phyloP scores from a whole-genome alignment of 1,140 invertebrate species.

The Panulirus ornatus region DNA sequence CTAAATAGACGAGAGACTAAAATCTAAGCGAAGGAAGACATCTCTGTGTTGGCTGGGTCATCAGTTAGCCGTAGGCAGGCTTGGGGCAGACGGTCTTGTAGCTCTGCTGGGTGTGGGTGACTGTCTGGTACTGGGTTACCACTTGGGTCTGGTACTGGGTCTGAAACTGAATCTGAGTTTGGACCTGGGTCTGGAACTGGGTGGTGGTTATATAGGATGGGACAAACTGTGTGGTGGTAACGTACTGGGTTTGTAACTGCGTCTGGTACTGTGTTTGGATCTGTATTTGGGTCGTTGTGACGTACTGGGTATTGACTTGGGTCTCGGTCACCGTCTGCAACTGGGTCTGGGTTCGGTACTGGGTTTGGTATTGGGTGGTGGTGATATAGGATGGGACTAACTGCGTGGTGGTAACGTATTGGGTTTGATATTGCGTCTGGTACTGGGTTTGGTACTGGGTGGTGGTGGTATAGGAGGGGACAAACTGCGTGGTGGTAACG shows the following conservation, averaged over 20 bases:
- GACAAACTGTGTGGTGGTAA: background rate
- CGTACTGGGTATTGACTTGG: background rate
- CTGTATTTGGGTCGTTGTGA: background rate
- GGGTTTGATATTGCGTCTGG: background rate
- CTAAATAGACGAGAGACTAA: too few relatives aligned
- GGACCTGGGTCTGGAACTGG: background rate
- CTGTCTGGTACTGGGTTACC: background rate
- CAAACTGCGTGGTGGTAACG: background rate
- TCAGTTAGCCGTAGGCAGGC: background rate
- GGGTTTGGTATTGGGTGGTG: background rate
- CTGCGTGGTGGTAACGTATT: background rate
- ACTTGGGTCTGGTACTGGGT: slow-evolving; percentile 1
- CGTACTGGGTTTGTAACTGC: background rate
- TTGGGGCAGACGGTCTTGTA: slow-evolving; percentile 2
- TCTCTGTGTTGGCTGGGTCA: too few relatives aligned
- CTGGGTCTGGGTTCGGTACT: background rate
- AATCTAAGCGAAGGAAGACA: too few relatives aligned
- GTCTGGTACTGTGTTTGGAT: background rate
- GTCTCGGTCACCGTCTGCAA: background rate
- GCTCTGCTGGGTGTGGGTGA: background rate
- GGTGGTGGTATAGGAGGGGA: too few relatives aligned
- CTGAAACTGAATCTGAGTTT: background rate
- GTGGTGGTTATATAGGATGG: background rate
- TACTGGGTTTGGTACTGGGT: slow-evolving; percentile 10
- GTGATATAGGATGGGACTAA: too few relatives aligned